A percentile compares a stretch with the other conserved stretches of the same genome.
Evolutionary conservation across 2,797 vertebrate species (phyloP).

Genomic region (Chanos chanos): DNA sequence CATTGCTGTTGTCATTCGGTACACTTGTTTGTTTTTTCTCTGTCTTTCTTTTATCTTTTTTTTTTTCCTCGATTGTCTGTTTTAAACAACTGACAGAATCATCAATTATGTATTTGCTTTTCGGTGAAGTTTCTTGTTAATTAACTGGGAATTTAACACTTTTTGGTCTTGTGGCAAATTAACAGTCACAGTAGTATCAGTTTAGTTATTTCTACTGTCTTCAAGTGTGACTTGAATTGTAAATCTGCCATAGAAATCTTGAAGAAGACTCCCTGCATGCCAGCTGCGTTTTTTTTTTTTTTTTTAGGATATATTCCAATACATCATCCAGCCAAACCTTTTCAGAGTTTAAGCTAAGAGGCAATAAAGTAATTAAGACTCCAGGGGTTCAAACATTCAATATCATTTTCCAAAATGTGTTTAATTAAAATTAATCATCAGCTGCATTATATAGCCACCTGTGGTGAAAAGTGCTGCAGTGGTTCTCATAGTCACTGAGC

Average conservation of each 20-base stretch:
- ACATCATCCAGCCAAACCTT: constrained; percentile 54
- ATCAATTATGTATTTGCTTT: constrained; percentile 1
- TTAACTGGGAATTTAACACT: constrained; percentile 57
- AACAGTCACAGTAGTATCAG: constrained; percentile 55
- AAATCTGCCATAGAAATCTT: constrained; percentile 50
- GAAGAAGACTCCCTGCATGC: constrained; percentile 48
- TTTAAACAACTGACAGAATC: no score
- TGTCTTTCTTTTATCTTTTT: background rate
- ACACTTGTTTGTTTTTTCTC: background rate
- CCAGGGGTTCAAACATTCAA: constrained; percentile 67
- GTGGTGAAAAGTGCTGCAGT: constrained; percentile 73
- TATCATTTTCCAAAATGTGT: constrained; percentile 72
- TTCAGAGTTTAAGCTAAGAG: constrained; percentile 56
- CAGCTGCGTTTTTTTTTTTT: constrained; percentile 53
- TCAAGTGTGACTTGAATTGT: constrained; percentile 46
- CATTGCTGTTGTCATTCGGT: no score
- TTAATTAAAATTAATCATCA: constrained; percentile 78
- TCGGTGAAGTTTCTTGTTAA: constrained; percentile 47
- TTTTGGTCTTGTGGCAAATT: constrained; percentile 57
- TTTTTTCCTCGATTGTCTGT: no score
- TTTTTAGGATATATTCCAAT: constrained; percentile 58
- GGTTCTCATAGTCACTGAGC: constrained; percentile 63
- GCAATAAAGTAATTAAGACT: constrained; percentile 62
- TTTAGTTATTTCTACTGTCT: constrained; percentile 53
- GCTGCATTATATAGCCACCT: constrained; percentile 74